Base-by-base conservation (phyloP, 2,113 vertebrate species). In the Oncorhynchus kisutch region DNA sequence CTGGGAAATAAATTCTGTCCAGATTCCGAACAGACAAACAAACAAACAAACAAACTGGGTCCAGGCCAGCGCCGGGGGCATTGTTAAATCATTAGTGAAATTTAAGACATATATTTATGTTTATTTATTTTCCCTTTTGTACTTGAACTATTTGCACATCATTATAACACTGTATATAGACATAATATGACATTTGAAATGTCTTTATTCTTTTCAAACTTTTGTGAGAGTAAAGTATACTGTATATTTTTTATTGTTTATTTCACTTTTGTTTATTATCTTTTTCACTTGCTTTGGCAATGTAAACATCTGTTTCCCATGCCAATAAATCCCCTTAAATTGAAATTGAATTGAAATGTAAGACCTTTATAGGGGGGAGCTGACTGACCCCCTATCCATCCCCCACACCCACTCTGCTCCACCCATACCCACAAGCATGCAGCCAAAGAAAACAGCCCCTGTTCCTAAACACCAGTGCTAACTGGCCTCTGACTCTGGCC, bases 1-100 rank as follows among this genome's bases (percentile, higher is more conserved):
- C 59, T 73, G 69, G 68, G 79, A 81, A 70, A 76, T 24, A 70
- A 29, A 72, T 71, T 75, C 62, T 25, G 54, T 87, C 82, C 85
- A 89, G 84, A 88, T 86, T 87, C 76, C 82, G 82, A 45, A 45
- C 39, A 45, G 79, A 82, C 76, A 75, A 83, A 84, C 78, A 91
- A 86, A 86, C 88, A 91, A 87, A 91, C 77, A 92, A 89, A 88
- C 81, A 90, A 85, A 48, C 71, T 73, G 76, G 78, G 81, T 76
- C 74, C 72, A 34, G 82, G 31, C 34, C 59, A 75, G 85, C 84
- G 86, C 72, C 88, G 84, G 90, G 91, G 91, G 88, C 79, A 87
- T 92, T 83, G 84, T 93, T 92, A 92, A 92, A 87, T 90, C 91
- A 92, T 93, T 91, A 90, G 88, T 89, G 92, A 93, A 91, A 92